Conservation (phyloP, 2,888 invertebrate species). For the Apotomis betuletana region DNA sequence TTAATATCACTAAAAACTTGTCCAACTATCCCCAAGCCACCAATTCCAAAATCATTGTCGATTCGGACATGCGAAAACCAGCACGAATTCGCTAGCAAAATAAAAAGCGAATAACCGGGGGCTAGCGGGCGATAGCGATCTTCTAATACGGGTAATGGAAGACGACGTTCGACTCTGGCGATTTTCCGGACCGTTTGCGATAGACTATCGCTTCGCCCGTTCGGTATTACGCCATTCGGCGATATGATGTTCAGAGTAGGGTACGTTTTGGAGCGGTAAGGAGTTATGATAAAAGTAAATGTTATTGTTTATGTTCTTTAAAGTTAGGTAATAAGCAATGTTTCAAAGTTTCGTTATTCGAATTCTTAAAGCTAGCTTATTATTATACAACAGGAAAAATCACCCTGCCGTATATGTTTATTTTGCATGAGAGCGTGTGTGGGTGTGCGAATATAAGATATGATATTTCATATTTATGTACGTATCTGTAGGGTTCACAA, state of each 20-base stretch:
- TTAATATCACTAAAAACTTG: not conserved
- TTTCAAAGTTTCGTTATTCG: not conserved
- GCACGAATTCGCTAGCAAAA: not conserved
- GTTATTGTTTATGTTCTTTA: not conserved
- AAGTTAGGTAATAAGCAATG: not conserved
- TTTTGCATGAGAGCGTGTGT: no score
- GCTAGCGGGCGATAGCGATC: constrained; percentile 37
- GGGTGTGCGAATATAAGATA: no score
- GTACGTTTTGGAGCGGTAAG: not conserved
- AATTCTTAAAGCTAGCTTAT: not conserved
- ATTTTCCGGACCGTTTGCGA: constrained; percentile 80
- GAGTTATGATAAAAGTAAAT: not conserved
- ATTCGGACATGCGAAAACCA: not conserved
- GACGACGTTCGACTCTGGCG: constrained; percentile 60
- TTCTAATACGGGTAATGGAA: constrained; percentile 80
- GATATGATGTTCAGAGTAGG: not conserved
- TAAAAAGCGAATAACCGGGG: constrained; percentile 12
- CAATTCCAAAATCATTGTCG: not conserved
- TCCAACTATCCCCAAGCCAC: not conserved
- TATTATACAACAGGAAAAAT: no score
- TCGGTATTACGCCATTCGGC: not conserved
- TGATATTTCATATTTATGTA: no score
- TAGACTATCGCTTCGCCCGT: not conserved
- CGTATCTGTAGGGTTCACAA: no score
- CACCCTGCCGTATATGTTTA: no score